phyloP scores from a whole-genome alignment of 2,113 vertebrate species.

The Parus major region DNA sequence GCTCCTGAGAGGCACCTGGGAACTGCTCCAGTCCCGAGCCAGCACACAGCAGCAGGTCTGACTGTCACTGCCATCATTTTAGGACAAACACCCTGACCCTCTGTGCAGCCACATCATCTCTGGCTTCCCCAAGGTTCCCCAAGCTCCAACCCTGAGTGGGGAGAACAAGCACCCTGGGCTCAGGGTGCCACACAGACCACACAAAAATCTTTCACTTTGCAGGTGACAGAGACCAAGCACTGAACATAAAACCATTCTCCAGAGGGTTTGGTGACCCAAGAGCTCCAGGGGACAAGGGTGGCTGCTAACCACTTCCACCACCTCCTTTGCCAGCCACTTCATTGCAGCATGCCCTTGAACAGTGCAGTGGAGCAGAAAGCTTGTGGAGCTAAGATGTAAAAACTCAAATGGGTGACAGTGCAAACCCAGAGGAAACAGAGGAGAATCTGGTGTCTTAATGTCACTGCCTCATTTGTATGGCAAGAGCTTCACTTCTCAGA shows the following conservation, averaged over 20 bases:
- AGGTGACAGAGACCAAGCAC: not conserved
- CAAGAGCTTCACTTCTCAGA: not conserved
- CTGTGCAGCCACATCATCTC: not conserved
- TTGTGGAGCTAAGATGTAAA: not conserved
- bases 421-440: fast-evolving
- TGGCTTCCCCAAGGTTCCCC: not conserved
- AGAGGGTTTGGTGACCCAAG: not conserved
- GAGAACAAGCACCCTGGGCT: fast-evolving
- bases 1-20: not conserved
- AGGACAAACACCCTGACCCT: not conserved
- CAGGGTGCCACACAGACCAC: not conserved
- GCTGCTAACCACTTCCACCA: not conserved
- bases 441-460: not conserved
- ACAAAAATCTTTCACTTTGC: not conserved
- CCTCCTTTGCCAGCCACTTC: not conserved
- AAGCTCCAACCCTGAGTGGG: not conserved
- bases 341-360: fast-evolving
- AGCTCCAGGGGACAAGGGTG: not conserved
- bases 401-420: not conserved
- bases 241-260: not conserved
- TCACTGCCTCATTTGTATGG: fast-evolving
- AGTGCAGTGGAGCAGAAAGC: not conserved
- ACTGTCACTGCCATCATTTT: not conserved
- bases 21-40: not conserved
- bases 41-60: not conserved